A percentile compares a stretch with the other conserved stretches of the same genome.
phyloP scores from a whole-genome alignment of 2,888 invertebrate genomes.

The Automeris io region DNA sequence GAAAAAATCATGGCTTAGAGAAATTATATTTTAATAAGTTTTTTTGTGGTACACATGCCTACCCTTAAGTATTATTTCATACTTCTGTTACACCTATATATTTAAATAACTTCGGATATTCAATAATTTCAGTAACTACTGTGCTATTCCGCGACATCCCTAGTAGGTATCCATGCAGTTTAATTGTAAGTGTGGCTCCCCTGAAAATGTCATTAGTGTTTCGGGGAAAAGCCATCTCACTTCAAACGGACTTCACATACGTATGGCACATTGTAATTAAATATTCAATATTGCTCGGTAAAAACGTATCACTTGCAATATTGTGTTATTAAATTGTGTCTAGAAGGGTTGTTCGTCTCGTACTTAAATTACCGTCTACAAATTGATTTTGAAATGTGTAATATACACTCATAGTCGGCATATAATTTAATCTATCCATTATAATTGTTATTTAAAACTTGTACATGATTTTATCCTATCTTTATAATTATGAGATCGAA shows the following conservation, averaged over 20 bases:
- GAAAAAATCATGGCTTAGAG: too few species aligned
- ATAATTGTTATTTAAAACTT: too few species aligned
- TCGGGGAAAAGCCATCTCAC: slow-evolving; percentile 49
- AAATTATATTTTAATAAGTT: too few species aligned
- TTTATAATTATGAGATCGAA: too few species aligned
- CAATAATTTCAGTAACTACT: too few species aligned
- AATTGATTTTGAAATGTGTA: slow-evolving; percentile 8
- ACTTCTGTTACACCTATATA: too few species aligned
- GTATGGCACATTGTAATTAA: slow-evolving; percentile 64
- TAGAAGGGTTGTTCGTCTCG: slow-evolving; percentile 41
- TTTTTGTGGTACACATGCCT: too few species aligned
- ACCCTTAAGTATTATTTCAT: too few species aligned
- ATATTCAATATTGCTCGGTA: slow-evolving; percentile 62
- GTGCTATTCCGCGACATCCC: too few species aligned
- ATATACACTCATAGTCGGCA: neutral
- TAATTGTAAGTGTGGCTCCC: slow-evolving; percentile 42
- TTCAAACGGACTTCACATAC: slow-evolving; percentile 68
- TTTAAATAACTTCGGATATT: too few species aligned
- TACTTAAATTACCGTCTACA: slow-evolving; percentile 11
- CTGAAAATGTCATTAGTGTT: slow-evolving; percentile 68
- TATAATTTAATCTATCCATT: neutral
- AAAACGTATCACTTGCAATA: slow-evolving; percentile 57
- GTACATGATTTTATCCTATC: too few species aligned
- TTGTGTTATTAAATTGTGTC: slow-evolving; percentile 57
- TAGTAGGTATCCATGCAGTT: slow-evolving; percentile 1